phyloP scores from a whole-genome alignment of 2,888 invertebrate genomes.

The Branchellion lobata region DNA sequence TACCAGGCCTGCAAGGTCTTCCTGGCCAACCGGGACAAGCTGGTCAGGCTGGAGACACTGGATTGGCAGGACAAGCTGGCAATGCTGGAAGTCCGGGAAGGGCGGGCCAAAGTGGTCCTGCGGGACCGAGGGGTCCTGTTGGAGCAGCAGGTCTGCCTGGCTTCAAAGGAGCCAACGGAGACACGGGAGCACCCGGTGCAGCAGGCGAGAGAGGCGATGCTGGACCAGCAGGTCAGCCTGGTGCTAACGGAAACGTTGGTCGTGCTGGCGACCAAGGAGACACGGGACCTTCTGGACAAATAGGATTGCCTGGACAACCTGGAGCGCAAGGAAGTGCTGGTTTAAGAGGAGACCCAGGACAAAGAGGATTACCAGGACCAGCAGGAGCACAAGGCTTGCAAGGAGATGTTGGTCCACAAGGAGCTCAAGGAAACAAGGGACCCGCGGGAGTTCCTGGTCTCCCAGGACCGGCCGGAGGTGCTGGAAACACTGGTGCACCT shows the following conservation, averaged over 20 bases:
- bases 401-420: conserved; percentile 49
- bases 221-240: not conserved
- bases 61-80: conserved; percentile 47
- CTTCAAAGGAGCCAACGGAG: conserved; percentile 8
- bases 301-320: not conserved
- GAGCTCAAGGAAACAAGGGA: conserved; percentile 44
- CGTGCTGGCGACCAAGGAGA: not conserved
- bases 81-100: conserved; percentile 44
- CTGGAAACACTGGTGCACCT: conserved; percentile 18
- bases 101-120: conserved; percentile 44
- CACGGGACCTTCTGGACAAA: not conserved
- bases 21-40: conserved; percentile 36
- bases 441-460: conserved; percentile 27
- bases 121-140: conserved; percentile 56
- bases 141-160: conserved; percentile 44
- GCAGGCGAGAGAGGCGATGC: conserved; percentile 17
- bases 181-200: not conserved
- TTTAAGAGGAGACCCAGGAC: not conserved
- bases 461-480: conserved; percentile 27
- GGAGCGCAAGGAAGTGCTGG: not conserved
- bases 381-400: conserved; percentile 25
- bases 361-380: not conserved
- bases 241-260: not conserved
- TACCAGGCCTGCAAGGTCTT: conserved; percentile 5
- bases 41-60: conserved; percentile 48